Evolutionary conservation across 2,113 vertebrate species (phyloP).

Genomic region (Stictonetta naevosa): DNA sequence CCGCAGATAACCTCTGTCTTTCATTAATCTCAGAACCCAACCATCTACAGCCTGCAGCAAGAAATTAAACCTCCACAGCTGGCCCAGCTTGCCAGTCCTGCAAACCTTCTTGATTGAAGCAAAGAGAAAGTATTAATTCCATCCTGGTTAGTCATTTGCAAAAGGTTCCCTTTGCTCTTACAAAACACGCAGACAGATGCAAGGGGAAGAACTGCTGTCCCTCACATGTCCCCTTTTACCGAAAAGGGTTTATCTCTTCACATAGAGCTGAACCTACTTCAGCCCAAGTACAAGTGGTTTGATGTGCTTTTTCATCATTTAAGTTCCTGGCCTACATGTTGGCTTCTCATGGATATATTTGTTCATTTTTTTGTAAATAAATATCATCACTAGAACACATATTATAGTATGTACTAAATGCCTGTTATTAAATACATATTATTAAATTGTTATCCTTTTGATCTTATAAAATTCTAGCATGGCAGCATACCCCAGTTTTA

Average conservation of each 20-base stretch:
- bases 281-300: not conserved
- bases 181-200: not conserved
- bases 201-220: not conserved
- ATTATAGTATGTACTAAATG: not conserved
- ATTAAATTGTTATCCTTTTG: not conserved
- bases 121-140: not conserved
- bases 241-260: not conserved
- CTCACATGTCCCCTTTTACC: not conserved
- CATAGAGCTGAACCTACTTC: fast-evolving
- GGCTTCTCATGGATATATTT: not conserved
- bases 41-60: not conserved
- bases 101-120: not conserved
- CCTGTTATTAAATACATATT: not conserved
- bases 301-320: fast-evolving
- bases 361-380: not conserved
- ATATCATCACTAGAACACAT: not conserved
- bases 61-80: not conserved
- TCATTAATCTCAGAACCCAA: not conserved
- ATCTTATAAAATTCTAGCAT: not conserved
- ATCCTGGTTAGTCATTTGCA: fast-evolving
- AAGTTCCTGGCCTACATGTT: not conserved
- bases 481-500: not conserved
- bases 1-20: not conserved
- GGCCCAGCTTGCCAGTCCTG: not conserved
- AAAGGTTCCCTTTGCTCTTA: not conserved